phyloP scores from a whole-genome alignment of 2,888 invertebrate genomes.

The Nipponacmea schrenckii region DNA sequence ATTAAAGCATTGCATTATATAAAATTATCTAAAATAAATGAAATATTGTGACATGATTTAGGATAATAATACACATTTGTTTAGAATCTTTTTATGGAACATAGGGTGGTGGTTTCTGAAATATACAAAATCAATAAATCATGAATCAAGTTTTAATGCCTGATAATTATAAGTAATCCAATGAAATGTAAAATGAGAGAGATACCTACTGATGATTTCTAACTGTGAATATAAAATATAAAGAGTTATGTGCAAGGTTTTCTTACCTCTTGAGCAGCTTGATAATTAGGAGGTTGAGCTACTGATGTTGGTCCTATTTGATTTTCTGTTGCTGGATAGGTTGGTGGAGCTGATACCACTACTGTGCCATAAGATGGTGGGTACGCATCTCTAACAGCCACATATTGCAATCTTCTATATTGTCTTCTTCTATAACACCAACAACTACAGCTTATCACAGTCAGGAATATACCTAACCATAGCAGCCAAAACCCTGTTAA shows the following conservation, averaged over 20 bases:
- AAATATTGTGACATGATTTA: too few species aligned
- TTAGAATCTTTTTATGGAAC: background rate
- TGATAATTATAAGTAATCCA: too few species aligned
- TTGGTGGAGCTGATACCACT: conserved; percentile 11
- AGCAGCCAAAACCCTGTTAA: conserved; percentile 52
- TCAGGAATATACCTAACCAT: conserved; percentile 39
- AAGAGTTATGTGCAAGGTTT: background rate
- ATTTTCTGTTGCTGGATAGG: conserved; percentile 11
- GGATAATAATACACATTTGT: too few species aligned
- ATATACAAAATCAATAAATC: background rate
- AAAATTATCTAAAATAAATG: too few species aligned
- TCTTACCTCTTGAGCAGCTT: conserved; percentile 12
- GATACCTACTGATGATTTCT: conserved; percentile 1
- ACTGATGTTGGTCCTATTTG: background rate
- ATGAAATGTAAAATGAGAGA: background rate
- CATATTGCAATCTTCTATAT: conserved; percentile 2
- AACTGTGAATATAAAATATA: background rate
- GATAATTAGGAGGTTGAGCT: conserved; percentile 10
- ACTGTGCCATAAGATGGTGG: conserved; percentile 24
- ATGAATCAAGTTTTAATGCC: too few species aligned
- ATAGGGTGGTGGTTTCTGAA: conserved; percentile 21
- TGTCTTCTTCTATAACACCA: conserved; percentile 40
- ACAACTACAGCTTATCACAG: conserved; percentile 36
- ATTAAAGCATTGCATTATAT: too few species aligned
- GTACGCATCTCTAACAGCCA: conserved; percentile 9